Evolutionary conservation across 2,113 vertebrate species (phyloP).

Genomic region (Pyrgilauda ruficollis): DNA sequence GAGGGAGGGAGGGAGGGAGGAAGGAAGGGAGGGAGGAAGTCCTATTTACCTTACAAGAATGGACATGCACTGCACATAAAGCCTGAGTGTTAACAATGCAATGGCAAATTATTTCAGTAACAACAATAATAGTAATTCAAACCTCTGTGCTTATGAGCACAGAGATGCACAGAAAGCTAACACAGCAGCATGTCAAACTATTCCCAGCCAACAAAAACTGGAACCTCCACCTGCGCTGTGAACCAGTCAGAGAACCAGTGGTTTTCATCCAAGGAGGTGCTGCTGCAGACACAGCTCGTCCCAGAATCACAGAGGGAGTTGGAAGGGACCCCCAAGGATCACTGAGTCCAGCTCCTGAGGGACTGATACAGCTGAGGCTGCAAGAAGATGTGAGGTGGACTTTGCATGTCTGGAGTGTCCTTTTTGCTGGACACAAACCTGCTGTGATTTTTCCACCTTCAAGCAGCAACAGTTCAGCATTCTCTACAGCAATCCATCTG

Average conservation of each 20-base stretch:
- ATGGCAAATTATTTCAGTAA: background rate
- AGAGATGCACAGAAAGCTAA: background rate
- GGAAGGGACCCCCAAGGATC: background rate
- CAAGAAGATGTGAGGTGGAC: background rate
- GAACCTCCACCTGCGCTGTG: background rate
- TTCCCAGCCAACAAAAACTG: background rate
- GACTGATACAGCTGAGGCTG: background rate
- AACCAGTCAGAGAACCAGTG: background rate
- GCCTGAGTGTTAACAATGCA: background rate
- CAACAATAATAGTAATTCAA: background rate
- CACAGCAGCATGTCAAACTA: background rate
- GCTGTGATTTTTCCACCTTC: background rate
- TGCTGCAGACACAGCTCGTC: background rate
- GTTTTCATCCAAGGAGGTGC: background rate
- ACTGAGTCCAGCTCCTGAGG: background rate
- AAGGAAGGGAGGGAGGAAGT: background rate
- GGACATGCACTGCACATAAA: background rate
- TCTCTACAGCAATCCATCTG: background rate
- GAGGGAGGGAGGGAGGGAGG: no score
- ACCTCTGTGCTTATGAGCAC: background rate
- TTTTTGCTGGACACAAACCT: background rate
- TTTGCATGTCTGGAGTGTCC: background rate
- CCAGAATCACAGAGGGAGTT: background rate
- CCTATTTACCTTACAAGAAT: background rate
- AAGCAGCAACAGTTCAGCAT: background rate